Conservation (phyloP, 1,140 invertebrate species). For the Lepidurus arcticus region DNA sequence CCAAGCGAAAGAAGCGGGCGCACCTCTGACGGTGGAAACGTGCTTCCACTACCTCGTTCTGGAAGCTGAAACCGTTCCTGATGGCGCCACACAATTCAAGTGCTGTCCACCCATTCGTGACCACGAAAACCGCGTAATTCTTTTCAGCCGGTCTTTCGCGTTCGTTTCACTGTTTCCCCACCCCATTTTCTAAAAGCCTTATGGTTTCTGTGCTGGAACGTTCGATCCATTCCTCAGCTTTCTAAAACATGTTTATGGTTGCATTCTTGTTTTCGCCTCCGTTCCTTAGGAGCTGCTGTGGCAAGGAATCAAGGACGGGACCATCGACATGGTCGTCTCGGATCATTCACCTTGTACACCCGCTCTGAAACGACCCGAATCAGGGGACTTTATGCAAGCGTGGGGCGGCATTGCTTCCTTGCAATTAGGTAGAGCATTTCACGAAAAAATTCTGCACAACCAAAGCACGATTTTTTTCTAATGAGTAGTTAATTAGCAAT, state of each 20-base stretch:
- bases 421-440: no score
- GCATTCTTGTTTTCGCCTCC: not conserved
- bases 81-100: slow-evolving; percentile 59
- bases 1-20: slow-evolving; percentile 46
- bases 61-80: slow-evolving; percentile 55
- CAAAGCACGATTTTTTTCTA: no score
- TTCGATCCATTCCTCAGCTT: no score
- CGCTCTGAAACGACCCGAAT: not conserved
- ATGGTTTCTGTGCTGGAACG: no score
- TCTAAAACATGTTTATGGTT: not conserved
- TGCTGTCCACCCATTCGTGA: slow-evolving; percentile 64
- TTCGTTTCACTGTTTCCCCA: no score
- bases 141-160: not conserved
- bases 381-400: not conserved
- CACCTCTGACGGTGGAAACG: slow-evolving; percentile 59
- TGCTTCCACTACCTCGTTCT: slow-evolving; percentile 67
- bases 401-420: not conserved
- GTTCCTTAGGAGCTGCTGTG: not conserved
- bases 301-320: not conserved
- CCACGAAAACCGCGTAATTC: slow-evolving; percentile 51
- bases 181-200: no score
- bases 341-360: slow-evolving; percentile 10
- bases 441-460: no score
- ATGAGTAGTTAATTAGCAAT: no score
- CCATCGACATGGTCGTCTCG: not conserved